Conservation (phyloP, 2,888 invertebrate species). For the Hirudinaria manillensis region DNA sequence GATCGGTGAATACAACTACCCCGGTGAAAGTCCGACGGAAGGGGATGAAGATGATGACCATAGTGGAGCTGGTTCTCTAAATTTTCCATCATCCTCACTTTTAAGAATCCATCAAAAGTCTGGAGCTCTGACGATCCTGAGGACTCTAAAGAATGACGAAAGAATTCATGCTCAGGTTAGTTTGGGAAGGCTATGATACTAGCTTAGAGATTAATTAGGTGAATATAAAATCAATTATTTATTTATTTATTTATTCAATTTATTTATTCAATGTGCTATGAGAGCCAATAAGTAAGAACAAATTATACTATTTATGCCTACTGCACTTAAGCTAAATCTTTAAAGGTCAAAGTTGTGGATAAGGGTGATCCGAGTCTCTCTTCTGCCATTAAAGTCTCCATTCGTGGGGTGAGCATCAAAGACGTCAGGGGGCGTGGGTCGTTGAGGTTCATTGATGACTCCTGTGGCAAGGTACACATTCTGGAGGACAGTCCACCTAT, state of each 20-base stretch:
- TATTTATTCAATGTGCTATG: too few species aligned
- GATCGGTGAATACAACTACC: not conserved
- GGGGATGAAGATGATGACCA: not conserved
- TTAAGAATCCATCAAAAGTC: not conserved
- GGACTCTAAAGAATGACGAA: not conserved
- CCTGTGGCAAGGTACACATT: not conserved
- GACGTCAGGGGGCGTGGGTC: not conserved
- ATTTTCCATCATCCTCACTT: not conserved
- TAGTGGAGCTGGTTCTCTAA: not conserved
- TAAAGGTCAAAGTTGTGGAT: not conserved
- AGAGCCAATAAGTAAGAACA: too few species aligned
- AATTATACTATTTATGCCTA: too few species aligned
- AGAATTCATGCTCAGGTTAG: not conserved
- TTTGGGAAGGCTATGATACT: not conserved
- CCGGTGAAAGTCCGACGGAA: not conserved
- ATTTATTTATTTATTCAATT: too few species aligned
- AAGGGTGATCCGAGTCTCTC: not conserved
- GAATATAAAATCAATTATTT: too few species aligned
- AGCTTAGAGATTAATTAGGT: too few species aligned
- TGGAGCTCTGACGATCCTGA: not conserved
- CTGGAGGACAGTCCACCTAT: not conserved
- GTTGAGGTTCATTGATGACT: conserved; percentile 10
- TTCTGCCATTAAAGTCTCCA: not conserved
- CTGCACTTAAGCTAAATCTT: too few species aligned
- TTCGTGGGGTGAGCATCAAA: not conserved